A percentile compares a stretch with the other conserved stretches of the same genome.
These are phyloP conservation scores for Bungarus multicinctus DNA, from an alignment of 2,113 vertebrate genomes.

Conservation along the genomic window DNA sequence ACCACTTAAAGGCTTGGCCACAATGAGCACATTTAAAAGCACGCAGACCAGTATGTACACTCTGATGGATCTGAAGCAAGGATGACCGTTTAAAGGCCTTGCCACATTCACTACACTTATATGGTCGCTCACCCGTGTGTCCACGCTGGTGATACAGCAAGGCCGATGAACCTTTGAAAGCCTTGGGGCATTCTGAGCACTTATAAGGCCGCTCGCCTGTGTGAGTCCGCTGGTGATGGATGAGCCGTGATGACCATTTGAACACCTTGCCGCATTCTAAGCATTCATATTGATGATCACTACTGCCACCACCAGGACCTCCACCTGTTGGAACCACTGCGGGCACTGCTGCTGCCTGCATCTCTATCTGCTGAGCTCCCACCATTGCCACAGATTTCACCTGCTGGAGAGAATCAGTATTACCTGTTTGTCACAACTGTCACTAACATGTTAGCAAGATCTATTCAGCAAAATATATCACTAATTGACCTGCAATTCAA, in stretches of 20 bases:
- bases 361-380: slow-evolving; percentile 60
- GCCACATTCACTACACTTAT: slow-evolving; percentile 85
- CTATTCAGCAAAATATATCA: not conserved
- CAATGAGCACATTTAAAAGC: slow-evolving; percentile 71
- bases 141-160: slow-evolving; percentile 89
- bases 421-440: not conserved
- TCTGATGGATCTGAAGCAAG: slow-evolving; percentile 81
- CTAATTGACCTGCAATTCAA: not conserved
- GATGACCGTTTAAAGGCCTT: slow-evolving; percentile 93
- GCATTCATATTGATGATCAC: slow-evolving; percentile 85
- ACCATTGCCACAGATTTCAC: slow-evolving; percentile 60
- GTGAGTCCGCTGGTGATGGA: slow-evolving; percentile 91
- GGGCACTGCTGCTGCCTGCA: slow-evolving; percentile 31
- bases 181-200: slow-evolving; percentile 89
- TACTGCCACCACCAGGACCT: slow-evolving; percentile 67
- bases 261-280: slow-evolving; percentile 90
- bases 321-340: slow-evolving; percentile 57
- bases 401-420: not conserved
- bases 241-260: slow-evolving; percentile 88
- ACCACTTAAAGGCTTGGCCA: slow-evolving; percentile 89
- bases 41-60: slow-evolving; percentile 70
- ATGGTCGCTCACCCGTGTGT: slow-evolving; percentile 92
- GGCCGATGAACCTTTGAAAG: slow-evolving; percentile 92
- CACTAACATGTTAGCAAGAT: not conserved
- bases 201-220: slow-evolving; percentile 92